Evolutionary conservation across 1,140 invertebrate genomes (phyloP), one percentile per base, ranked within the genome.

Genomic region (Drosophila melanica): DNA sequence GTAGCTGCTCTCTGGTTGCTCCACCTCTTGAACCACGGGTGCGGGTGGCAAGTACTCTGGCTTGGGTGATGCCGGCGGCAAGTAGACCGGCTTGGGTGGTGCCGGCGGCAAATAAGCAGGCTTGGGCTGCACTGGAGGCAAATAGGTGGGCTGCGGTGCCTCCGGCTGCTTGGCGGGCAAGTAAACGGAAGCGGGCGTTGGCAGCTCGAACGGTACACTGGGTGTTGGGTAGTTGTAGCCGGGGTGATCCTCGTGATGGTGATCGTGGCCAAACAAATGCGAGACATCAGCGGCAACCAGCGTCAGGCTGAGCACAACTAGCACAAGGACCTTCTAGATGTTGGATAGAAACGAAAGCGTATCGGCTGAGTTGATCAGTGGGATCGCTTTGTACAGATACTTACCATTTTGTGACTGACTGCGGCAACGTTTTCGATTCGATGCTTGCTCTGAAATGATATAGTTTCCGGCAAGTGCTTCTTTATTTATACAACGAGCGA

Each of bases 401-500:
- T 27, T 48, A 89, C 82, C 82, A 87, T 87, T 73, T 87, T 75
- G 30, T 30, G 35, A 8, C 12, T 3, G 30, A n/a, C n/a, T 27
- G n/a, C 5, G 23, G 63, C 59, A 79, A 80, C 65, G 82, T 87
- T 87, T 82, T 87, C 18, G 66, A 14, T 81, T 69, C 74, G 66
- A 58, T 80, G 67, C 41, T 67, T 73, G 64, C 66, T 74, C 55
- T 62, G 71, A 65, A 90, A 78, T 90, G 89, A 90, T 90, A 90
- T 75, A 89, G 80, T 85, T 90, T 87, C 80, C 75, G 81, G 68
- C 64, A 76, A 80, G 71, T 84, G 81, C 80, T 81, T 90, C 84
- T 81, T 85, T 90, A 90, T 90, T 90, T 90, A 90, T 90, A 90
- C 84, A 81, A 70, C 39, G 42, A 59, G 65, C 64, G 48, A 71